Percentiles rank a stretch among this genome's conserved stretches.
phyloP scores from a whole-genome alignment of 2,888 invertebrate genomes.

The Unio pictorum region DNA sequence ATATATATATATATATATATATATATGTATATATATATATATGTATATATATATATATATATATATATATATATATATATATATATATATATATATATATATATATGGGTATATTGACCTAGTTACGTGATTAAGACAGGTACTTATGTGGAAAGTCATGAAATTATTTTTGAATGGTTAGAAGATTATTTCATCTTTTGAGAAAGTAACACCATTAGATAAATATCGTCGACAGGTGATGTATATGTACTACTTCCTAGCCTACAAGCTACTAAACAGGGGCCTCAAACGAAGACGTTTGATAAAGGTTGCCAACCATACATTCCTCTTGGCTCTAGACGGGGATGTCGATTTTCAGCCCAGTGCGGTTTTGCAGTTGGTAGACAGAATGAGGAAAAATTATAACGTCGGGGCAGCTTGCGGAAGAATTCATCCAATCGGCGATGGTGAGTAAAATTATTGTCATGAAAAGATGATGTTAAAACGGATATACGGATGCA shows the following conservation, averaged over 20 bases:
- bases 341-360: slow-evolving; percentile 96
- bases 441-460: slow-evolving; percentile 1
- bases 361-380: slow-evolving; percentile 8
- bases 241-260: slow-evolving; percentile 99
- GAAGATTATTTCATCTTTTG: background rate
- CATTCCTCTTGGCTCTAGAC: slow-evolving; percentile 92
- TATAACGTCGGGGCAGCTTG: slow-evolving; percentile 17
- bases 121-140: too few species aligned
- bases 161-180: too few species aligned
- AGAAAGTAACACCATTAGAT: background rate
- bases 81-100: too few species aligned
- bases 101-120: too few species aligned
- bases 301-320: slow-evolving; percentile 84
- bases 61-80: too few species aligned
- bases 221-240: slow-evolving; percentile 80
- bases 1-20: too few species aligned
- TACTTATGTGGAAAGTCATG: too few species aligned
- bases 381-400: slow-evolving; percentile 20
- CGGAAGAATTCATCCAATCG: slow-evolving; percentile 19
- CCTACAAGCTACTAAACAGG: slow-evolving; percentile 88
- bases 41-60: background rate
- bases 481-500: too few species aligned
- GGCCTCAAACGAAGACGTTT: slow-evolving; percentile 61
- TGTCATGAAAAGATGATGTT: background rate
- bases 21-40: too few species aligned